Conservation (phyloP, 2,888 invertebrate species). For the Melangyna quadrimaculata region DNA sequence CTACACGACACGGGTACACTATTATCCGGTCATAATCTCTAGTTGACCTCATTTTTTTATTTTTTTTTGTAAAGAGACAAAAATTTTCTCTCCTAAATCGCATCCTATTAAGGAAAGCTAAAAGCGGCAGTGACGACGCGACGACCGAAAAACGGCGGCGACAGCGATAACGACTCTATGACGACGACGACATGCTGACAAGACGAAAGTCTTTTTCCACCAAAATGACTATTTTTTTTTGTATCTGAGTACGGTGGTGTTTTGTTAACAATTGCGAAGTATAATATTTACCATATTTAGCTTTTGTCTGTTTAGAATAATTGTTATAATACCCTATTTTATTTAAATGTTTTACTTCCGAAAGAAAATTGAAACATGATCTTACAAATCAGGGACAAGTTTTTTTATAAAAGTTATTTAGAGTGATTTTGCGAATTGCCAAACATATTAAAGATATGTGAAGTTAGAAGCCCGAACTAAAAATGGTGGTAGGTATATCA, state of each 20-base stretch:
- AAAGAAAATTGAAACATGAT: background rate
- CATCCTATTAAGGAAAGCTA: constrained; percentile 60
- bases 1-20: constrained; percentile 34
- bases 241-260: background rate
- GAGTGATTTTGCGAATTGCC: no score
- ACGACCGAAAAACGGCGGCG: no score
- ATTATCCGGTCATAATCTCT: constrained; percentile 68
- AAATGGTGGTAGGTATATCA: no score
- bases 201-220: constrained; percentile 31
- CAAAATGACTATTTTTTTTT: constrained; percentile 10
- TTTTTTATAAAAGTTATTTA: no score
- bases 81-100: constrained; percentile 61
- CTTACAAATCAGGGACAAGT: no score
- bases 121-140: constrained; percentile 10
- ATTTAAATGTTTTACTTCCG: background rate
- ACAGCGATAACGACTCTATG: constrained; percentile 1
- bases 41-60: constrained; percentile 54
- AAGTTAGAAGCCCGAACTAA: no score
- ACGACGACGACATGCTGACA: constrained; percentile 9
- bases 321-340: background rate
- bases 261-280: background rate
- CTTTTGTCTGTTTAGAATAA: background rate
- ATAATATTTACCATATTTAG: background rate
- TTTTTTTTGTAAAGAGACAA: constrained; percentile 12
- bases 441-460: no score